These are phyloP conservation scores for Phalacrocorax carbo DNA, from an alignment of 2,113 vertebrate species.

Conservation along the genomic window DNA sequence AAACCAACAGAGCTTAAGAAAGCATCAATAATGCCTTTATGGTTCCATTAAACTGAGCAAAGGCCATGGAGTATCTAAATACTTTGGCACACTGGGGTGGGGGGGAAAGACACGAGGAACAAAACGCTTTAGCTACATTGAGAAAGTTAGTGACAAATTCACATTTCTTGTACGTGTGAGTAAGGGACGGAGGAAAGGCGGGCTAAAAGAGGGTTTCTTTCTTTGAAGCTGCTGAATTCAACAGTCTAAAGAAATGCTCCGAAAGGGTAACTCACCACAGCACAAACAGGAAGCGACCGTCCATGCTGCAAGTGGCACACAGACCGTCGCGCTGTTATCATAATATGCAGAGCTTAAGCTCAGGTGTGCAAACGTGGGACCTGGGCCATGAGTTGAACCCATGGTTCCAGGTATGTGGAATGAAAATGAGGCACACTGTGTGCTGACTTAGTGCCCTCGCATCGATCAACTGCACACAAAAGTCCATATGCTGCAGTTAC, in stretches of 20 bases:
- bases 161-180: not conserved
- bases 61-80: not conserved
- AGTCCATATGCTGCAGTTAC: not conserved
- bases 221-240: not conserved
- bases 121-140: not conserved
- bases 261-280: not conserved
- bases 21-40: not conserved
- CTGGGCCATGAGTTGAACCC: not conserved
- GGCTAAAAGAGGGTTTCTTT: not conserved
- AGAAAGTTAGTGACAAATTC: not conserved
- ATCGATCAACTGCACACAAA: not conserved
- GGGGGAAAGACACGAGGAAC: not conserved
- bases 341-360: not conserved
- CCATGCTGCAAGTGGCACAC: not conserved
- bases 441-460: not conserved
- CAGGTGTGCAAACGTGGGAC: not conserved
- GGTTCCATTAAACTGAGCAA: not conserved
- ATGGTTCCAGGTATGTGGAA: not conserved
- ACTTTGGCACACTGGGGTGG: not conserved
- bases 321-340: not conserved
- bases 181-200: not conserved
- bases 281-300: not conserved
- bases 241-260: not conserved
- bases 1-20: not conserved
- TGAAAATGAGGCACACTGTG: not conserved